Base-by-base conservation (phyloP, 2,888 invertebrate genomes). In the Cerceris rybyensis region DNA sequence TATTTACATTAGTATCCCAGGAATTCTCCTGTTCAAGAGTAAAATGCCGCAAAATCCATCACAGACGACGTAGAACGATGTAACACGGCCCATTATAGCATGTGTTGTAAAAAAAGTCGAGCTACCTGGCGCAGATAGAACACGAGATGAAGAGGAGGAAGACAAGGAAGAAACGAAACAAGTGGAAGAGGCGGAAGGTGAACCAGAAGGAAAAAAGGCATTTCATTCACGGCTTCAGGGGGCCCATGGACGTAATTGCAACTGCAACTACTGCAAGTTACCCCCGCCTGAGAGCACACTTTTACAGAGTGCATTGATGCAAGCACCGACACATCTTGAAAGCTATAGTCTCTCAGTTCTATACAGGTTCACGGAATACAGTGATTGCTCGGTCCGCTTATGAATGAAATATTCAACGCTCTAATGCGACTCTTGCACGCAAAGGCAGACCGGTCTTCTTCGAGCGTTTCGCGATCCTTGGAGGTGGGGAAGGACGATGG, bases 381-480 rank as follows among this genome's bases (percentile, higher is more conserved):
- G 82, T 82, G 84, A 83, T 84, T 85, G 88, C 82, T 76, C 71
- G 71, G 73, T 60, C 65, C 68, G 82, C 77, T 91, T 91, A 92
- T 92, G 92, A 92, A 92, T 91, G 92, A 91, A 92, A 92, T 91
- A 91, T 92, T 91, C 91, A 88, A 83, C 82, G 77, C 84, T 87
- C 89, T 91, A 91, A 91, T 89, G 90, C 89, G 84, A 86, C 85
- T 87, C 85, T 83, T 81, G 88, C 90, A 92, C 90, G 91, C 91
- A 90, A 91, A 70, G 58, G 59, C 80, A 75, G 84, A 85, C 86
- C 85, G 79, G 86, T 86, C 85, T 83, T 83, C 83, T 60, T 77
- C 82, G 85, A 50, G 72, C 67, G 66, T 75, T 73, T 75, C 76
- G 49, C 49, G 67, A 59, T 17, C 41, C 57, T 43, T 16, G 11